These are phyloP conservation scores for Stomorhina lunata DNA, from an alignment of 2,888 invertebrate species.

Conservation along the genomic window DNA sequence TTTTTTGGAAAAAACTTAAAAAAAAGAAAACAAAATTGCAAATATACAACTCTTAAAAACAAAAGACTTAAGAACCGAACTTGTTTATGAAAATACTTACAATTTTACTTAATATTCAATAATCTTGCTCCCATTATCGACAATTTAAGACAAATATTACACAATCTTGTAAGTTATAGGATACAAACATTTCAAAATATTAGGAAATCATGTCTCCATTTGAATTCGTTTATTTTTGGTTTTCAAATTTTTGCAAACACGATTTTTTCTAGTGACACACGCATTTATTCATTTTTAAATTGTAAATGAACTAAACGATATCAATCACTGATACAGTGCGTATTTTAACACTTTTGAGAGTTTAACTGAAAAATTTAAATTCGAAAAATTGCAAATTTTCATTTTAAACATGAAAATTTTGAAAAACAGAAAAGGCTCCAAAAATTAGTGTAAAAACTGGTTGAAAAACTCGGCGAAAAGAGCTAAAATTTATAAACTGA, in stretches of 20 bases:
- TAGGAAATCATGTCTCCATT: conserved; percentile 24
- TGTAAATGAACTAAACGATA: conserved; percentile 31
- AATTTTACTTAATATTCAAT: neutral
- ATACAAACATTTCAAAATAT: conserved; percentile 17
- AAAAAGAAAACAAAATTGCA: no score
- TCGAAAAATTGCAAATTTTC: neutral
- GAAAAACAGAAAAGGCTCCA: neutral
- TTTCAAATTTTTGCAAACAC: neutral
- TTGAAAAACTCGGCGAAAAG: neutral
- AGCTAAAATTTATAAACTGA: neutral
- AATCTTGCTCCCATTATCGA: conserved; percentile 22
- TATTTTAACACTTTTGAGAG: neutral
- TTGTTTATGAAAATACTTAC: no score
- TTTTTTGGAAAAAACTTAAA: no score
- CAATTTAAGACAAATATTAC: conserved; percentile 20
- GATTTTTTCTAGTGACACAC: neutral
- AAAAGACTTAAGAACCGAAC: no score
- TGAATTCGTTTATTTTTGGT: neutral
- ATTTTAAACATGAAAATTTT: neutral
- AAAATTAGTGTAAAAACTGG: neutral
- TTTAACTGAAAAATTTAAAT: neutral
- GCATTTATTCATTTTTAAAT: conserved; percentile 3
- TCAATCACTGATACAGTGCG: conserved; percentile 14
- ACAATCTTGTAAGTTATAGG: conserved; percentile 4
- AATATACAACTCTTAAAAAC: no score